These are phyloP conservation scores for Opisthocomus hoazin DNA, from an alignment of 2,113 vertebrate genomes.

Conservation along the genomic window DNA sequence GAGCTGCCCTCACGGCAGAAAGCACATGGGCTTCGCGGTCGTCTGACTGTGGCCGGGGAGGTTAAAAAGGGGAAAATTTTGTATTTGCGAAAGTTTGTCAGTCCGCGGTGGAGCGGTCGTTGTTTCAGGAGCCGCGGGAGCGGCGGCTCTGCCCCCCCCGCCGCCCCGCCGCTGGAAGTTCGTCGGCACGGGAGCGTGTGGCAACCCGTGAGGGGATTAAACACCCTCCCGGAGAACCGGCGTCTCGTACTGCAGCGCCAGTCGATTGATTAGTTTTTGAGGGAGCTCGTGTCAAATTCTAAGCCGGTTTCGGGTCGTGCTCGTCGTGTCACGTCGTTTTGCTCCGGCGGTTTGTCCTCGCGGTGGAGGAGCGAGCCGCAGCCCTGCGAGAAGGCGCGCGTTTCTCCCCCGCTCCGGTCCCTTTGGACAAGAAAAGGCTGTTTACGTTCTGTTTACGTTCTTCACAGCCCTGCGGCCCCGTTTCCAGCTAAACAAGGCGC, in stretches of 20 bases:
- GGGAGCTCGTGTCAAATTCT: constrained; percentile 93
- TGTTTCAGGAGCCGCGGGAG: no score
- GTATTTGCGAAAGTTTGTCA: fast-evolving
- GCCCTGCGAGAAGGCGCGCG: constrained; percentile 87
- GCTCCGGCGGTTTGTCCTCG: constrained; percentile 88
- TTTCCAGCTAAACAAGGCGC: constrained; percentile 73
- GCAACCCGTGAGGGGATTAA: constrained; percentile 89
- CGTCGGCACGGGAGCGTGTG: constrained; percentile 65
- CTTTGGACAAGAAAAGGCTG: constrained; percentile 83
- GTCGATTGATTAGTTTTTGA: constrained; percentile 95
- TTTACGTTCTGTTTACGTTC: constrained; percentile 94
- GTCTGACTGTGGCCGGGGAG: no score
- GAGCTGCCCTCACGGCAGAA: no score
- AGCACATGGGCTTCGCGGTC: no score
- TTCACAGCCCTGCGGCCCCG: constrained; percentile 73
- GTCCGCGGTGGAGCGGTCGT: no score
- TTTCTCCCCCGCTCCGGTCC: constrained; percentile 79
- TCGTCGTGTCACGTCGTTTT: constrained; percentile 90
- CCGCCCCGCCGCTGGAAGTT: constrained; percentile 23
- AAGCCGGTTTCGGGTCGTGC: constrained; percentile 92
- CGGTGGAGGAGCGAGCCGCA: constrained; percentile 90
- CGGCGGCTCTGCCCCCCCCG: no score
- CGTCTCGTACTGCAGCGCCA: constrained; percentile 84
- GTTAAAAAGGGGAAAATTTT: fast-evolving
- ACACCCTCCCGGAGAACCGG: constrained; percentile 80